Base-by-base conservation (phyloP, 2,888 invertebrate genomes). In the Cyaniris semiargus region DNA sequence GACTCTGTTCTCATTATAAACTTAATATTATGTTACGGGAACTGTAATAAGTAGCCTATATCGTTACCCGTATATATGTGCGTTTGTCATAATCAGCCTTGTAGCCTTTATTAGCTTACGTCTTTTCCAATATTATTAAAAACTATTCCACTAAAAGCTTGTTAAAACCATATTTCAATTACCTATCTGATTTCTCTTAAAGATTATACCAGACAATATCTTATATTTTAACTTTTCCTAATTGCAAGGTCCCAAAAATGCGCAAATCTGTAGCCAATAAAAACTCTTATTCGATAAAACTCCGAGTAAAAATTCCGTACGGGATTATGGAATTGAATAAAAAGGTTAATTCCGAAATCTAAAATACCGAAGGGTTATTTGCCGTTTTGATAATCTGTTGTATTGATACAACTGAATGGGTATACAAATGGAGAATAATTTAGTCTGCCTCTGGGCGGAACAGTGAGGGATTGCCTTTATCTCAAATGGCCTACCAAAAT, bases 341-440 rank as follows among this genome's bases (percentile, higher is more conserved):
- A 66, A 66, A 66, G 66, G 66, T 66, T 66, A 66, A 66, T 66
- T 31, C 27, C 31, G 66, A 66, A 66, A 66, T 66, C 15, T 66
- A 5, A 66, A 66, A 66, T 31, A 66, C 66, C 66, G 66, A 79
- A 79, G 78, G 79, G 78, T 78, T 80, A 79, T 77, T 79, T 81
- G 78, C 78, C 78, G 76, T 76, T 78, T 78, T 78, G 70, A 79
- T 80, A 79, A 80, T 80, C 79, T 78, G 77, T 77, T 44, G 78
- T 77, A 78, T 79, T 78, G 77, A 76, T 78, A 78, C 53, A 78
- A 78, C 75, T 60, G 79, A 79, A 79, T 78, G 76, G 74, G 78
- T 78, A 53, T 74, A 74, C 74, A 74, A 74, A 74, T 74, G 48
- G 53, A 74, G 74, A 74, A 74, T 74, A 74, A 74, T 74, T 74